These are phyloP conservation scores for Megaptera novaeangliae DNA, from an alignment of 2,113 vertebrate species.

Conservation along the genomic window DNA sequence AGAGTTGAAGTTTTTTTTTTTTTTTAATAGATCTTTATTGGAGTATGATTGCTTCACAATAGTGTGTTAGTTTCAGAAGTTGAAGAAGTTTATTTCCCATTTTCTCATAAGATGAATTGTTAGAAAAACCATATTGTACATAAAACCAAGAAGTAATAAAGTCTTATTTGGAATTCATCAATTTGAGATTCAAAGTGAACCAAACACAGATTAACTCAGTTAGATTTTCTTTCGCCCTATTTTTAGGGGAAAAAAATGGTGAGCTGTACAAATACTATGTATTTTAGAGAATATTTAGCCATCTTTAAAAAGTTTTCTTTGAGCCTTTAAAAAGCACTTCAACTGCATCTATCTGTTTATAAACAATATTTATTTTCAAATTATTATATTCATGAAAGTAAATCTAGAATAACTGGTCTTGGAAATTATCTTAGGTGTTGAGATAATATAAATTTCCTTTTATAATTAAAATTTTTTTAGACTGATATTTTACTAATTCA, in stretches of 20 bases:
- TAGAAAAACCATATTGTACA: background rate
- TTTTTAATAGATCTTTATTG: too few species aligned
- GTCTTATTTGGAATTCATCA: background rate
- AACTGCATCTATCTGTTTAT: background rate
- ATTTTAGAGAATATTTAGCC: background rate
- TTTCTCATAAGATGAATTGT: background rate
- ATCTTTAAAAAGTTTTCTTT: background rate
- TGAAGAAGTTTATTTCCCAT: background rate
- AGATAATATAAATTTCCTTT: constrained; percentile 17
- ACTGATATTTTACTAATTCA: background rate
- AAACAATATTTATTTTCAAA: background rate
- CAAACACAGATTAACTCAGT: background rate
- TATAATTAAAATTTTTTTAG: background rate
- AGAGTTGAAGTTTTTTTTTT: background rate
- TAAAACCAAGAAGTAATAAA: background rate
- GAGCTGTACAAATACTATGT: background rate
- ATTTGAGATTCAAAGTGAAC: background rate
- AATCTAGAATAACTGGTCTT: background rate
- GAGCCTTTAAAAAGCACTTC: background rate
- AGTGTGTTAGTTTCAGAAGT: too few species aligned
- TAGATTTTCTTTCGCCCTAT: background rate
- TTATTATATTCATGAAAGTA: background rate
- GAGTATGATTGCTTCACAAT: too few species aligned
- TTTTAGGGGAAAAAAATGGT: background rate
- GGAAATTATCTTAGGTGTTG: background rate